Conservation (phyloP, 2,797 vertebrate species). For the Schizothorax lantsangensis region DNA sequence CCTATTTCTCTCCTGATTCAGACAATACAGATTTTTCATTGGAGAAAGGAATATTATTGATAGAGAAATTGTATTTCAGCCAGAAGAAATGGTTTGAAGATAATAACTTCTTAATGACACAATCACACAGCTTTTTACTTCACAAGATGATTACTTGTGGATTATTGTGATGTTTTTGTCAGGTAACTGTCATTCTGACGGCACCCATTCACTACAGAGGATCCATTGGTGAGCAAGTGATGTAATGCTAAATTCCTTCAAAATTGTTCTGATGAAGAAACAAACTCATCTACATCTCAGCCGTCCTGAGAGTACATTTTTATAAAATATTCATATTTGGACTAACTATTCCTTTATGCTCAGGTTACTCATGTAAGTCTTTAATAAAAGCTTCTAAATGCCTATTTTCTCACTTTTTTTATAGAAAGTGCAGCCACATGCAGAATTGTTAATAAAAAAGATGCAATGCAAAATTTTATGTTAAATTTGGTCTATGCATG, state of each 20-base stretch:
- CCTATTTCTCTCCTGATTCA: background rate
- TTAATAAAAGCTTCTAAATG: background rate
- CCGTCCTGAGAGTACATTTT: background rate
- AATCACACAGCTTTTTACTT: background rate
- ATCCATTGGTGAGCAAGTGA: background rate
- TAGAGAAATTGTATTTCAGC: background rate
- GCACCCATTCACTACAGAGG: background rate
- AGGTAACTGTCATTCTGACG: background rate
- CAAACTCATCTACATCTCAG: background rate
- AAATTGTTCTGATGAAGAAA: background rate
- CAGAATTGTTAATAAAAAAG: background rate
- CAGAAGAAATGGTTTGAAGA: background rate
- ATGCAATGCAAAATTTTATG: background rate
- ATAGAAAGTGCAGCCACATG: background rate
- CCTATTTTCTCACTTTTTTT: background rate
- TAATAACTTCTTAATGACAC: background rate
- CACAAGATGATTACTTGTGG: background rate
- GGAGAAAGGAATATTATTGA: background rate
- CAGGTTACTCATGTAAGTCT: background rate
- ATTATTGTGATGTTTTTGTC: background rate
- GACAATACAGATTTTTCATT: background rate
- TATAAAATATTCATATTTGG: background rate
- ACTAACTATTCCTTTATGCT: background rate
- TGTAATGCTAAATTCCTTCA: background rate
- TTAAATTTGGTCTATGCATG: background rate